Evolutionary conservation across 2,888 invertebrate genomes (phyloP).

Genomic region (Tipula helvola): DNA sequence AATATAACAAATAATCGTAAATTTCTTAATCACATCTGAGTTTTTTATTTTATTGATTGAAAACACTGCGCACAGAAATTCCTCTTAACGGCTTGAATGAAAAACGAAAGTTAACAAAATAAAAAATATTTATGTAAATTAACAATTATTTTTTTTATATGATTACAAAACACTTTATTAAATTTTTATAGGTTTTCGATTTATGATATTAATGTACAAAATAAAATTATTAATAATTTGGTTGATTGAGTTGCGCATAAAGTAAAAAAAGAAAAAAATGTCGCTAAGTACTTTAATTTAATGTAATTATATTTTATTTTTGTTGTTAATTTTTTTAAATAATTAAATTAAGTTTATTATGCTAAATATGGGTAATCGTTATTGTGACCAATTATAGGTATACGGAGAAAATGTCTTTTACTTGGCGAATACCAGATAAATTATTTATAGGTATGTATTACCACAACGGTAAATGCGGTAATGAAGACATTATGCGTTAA

Average conservation of each 20-base stretch:
- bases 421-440: background rate
- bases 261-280: background rate
- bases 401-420: background rate
- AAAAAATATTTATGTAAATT: background rate
- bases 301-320: background rate
- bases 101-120: background rate
- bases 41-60: background rate
- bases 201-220: background rate
- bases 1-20: background rate
- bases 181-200: background rate
- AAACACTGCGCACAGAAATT: background rate
- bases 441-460: no score
- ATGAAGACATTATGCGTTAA: no score
- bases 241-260: background rate
- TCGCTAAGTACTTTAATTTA: background rate
- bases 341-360: background rate
- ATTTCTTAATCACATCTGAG: background rate
- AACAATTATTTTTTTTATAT: background rate
- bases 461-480: no score
- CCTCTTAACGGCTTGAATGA: background rate
- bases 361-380: background rate
- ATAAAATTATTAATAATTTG: background rate
- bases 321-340: background rate
- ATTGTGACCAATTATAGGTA: background rate
- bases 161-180: background rate